Evolutionary conservation across 2,113 vertebrate genomes (phyloP).

Genomic region (Sceloporus tristichus): DNA sequence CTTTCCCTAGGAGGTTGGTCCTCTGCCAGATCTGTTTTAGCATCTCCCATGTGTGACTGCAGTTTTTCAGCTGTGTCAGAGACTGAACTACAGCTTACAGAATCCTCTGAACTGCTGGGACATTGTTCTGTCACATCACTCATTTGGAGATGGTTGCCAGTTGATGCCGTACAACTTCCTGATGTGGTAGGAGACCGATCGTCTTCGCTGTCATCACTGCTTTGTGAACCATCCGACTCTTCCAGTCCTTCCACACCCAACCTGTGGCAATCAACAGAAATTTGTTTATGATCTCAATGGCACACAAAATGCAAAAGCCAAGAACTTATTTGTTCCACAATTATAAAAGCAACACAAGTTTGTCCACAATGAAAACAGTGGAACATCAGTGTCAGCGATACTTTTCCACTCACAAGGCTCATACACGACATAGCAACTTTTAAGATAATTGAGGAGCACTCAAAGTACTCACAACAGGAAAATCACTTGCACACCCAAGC

Average conservation of each 20-base stretch:
- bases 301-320: background rate
- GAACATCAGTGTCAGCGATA: background rate
- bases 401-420: background rate
- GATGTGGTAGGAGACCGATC: conserved; percentile 60
- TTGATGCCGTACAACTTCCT: conserved; percentile 39
- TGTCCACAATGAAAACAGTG: background rate
- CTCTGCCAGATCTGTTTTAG: conserved; percentile 2
- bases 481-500: too few relatives aligned
- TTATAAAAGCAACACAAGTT: background rate
- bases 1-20: background rate
- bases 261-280: conserved; percentile 75
- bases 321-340: background rate
- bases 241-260: conserved; percentile 79
- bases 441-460: background rate
- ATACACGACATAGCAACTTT: background rate
- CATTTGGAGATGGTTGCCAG: background rate
- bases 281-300: background rate
- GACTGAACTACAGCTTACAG: background rate
- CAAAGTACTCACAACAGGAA: background rate
- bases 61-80: conserved; percentile 11
- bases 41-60: background rate
- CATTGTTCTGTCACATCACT: conserved; percentile 6
- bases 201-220: conserved; percentile 72
- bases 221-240: conserved; percentile 72
- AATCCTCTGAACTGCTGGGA: conserved; percentile 51